phyloP scores from a whole-genome alignment of 1,140 invertebrate species.

The Drosophila setifemur region DNA sequence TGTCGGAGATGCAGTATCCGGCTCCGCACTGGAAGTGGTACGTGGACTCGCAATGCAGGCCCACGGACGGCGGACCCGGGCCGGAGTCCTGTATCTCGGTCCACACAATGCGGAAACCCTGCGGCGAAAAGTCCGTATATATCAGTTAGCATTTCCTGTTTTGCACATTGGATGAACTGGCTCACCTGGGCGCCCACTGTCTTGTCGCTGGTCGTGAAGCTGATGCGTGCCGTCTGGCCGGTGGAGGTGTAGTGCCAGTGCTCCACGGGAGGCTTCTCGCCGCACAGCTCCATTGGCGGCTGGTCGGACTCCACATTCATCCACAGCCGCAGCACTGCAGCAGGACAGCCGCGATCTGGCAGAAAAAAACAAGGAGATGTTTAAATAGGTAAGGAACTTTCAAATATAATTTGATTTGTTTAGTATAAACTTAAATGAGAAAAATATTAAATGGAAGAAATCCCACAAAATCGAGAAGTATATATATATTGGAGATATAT shows the following conservation, averaged over 20 bases:
- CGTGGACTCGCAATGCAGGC: constrained; percentile 79
- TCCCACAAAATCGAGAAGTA: no score
- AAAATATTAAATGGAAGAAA: constrained; percentile 14
- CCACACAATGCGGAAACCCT: constrained; percentile 94
- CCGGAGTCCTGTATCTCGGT: constrained; percentile 89
- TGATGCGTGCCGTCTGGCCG: constrained; percentile 83
- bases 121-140: background rate
- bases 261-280: constrained; percentile 88
- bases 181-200: constrained; percentile 87
- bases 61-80: constrained; percentile 77
- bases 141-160: background rate
- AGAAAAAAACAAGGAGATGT: background rate
- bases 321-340: constrained; percentile 94
- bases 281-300: constrained; percentile 94
- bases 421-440: background rate
- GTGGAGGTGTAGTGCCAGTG: constrained; percentile 93
- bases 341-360: constrained; percentile 92
- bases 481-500: no score
- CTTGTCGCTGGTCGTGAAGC: constrained; percentile 92
- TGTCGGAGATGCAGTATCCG: constrained; percentile 91
- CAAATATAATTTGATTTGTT: background rate
- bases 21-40: constrained; percentile 83
- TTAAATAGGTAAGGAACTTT: no score
- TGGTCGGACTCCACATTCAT: constrained; percentile 86
- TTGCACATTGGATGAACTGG: rapidly evolving